Base-by-base conservation (phyloP, 2,888 invertebrate species). In the Eilema caniola region DNA sequence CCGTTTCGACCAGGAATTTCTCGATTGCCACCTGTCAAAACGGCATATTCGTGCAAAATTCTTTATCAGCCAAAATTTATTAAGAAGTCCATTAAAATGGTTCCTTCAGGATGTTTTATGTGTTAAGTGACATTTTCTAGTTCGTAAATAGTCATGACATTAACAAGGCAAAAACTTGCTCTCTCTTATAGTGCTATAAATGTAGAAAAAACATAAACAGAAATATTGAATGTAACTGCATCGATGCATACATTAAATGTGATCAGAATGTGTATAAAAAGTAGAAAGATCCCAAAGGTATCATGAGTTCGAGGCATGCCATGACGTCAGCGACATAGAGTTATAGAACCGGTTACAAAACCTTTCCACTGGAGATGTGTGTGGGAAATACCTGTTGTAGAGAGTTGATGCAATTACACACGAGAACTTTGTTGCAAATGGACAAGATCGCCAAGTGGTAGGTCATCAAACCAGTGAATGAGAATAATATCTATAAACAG, bases 311-410 rank as follows among this genome's bases (percentile, higher is more conserved):
- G 80, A 85, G 76, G 85, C 80, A 83, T 83, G 83, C 78, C 69
- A 76, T 89, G 87, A 89, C 88, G 86, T 89, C 87, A 86, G 84
- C 83, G 70, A 81, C 82, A 83, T 85, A 83, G 81, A 84, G 81
- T 81, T 77, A 84, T 79, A 80, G 70, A 88, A 90, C 90, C 89
- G 86, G 90, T 90, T 87, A 75, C 78, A 78, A 82, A 88, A 86
- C 87, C 86, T 89, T 90, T 89, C 86, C 85, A 88, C 79, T 82
- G 78, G 78, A 83, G 79, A 83, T 82, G 84, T 85, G 85, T 83
- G 87, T 88, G 88, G 86, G 88, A 89, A 89, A 90, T 89, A 89
- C 89, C 87, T 87, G 84, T 84, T 83, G 84, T 85, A 86, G 79
- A 81, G 86, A 86, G 81, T 79, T 81, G 75, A 74, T 83, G 79